Conservation (phyloP, 2,888 invertebrate species). For the Tenthredo scrophulariae region DNA sequence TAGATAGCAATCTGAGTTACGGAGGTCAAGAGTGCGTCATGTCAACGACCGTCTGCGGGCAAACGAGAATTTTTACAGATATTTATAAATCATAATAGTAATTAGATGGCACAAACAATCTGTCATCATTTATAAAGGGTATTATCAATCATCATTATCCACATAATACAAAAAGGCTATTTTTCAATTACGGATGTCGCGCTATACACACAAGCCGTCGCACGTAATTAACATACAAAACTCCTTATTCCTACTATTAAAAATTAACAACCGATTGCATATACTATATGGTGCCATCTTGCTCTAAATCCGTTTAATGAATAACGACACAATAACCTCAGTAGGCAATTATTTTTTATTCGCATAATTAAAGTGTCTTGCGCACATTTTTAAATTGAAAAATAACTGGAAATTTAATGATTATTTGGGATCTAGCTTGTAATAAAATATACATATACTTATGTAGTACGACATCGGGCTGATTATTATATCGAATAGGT, state of each 20-base stretch:
- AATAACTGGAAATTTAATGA: too few relatives aligned
- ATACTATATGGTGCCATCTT: neutral
- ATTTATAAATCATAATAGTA: slow-evolving; percentile 23
- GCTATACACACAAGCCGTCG: neutral
- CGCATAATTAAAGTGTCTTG: too few relatives aligned
- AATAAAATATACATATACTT: too few relatives aligned
- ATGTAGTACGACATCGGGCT: too few relatives aligned
- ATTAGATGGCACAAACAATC: slow-evolving; percentile 26
- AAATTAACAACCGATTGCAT: neutral
- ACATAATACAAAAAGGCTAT: neutral
- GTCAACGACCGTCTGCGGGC: slow-evolving; percentile 40
- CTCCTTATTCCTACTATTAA: neutral
- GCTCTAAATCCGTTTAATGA: neutral
- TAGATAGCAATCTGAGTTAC: slow-evolving; percentile 53
- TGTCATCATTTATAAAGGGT: slow-evolving; percentile 1
- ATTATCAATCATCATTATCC: slow-evolving; percentile 9
- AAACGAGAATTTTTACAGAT: slow-evolving; percentile 10
- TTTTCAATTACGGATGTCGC: neutral
- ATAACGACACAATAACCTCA: neutral
- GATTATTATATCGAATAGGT: too few relatives aligned
- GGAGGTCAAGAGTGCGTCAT: slow-evolving; percentile 47
- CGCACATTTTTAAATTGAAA: too few relatives aligned
- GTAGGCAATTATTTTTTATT: neutral
- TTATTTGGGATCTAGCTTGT: too few relatives aligned
- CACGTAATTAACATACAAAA: neutral